These are phyloP conservation scores for Acanthiza pusilla DNA, from an alignment of 2,797 vertebrate species.

Conservation along the genomic window DNA sequence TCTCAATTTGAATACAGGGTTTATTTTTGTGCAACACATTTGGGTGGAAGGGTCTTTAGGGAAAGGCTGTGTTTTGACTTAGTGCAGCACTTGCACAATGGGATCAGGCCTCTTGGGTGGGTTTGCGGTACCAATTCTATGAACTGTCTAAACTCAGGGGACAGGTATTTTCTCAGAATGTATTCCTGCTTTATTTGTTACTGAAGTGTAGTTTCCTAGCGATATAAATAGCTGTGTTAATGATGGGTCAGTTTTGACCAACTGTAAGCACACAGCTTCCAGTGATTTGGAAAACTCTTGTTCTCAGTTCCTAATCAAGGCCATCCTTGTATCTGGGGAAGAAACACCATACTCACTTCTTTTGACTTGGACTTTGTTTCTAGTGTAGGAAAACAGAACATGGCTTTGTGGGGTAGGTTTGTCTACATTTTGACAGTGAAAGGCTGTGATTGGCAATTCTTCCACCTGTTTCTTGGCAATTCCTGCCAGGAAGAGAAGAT, in stretches of 20 bases:
- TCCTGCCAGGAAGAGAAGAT: constrained; percentile 8
- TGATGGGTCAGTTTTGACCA: not conserved
- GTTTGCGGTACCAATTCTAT: not conserved
- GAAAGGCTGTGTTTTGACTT: not conserved
- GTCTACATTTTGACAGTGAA: constrained; percentile 3
- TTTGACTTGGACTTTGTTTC: not conserved
- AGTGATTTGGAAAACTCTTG: not conserved
- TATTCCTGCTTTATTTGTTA: not conserved
- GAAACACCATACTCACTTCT: not conserved
- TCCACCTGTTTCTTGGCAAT: not conserved
- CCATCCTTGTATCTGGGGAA: not conserved
- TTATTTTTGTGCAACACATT: not conserved
- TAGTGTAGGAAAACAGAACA: not conserved
- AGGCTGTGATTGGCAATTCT: not conserved
- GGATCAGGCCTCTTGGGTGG: not conserved
- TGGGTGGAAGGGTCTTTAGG: not conserved
- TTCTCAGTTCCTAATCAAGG: not conserved
- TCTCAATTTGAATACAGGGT: not conserved
- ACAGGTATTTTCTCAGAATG: not conserved
- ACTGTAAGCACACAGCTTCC: not conserved
- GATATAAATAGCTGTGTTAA: not conserved
- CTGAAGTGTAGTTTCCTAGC: not conserved
- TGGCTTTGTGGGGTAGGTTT: not conserved
- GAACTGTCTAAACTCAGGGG: not conserved
- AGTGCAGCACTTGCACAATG: not conserved